A percentile compares a stretch with the other conserved stretches of the same genome.
phyloP scores from a whole-genome alignment of 2,797 vertebrate genomes.

The Falco novaeseelandiae region DNA sequence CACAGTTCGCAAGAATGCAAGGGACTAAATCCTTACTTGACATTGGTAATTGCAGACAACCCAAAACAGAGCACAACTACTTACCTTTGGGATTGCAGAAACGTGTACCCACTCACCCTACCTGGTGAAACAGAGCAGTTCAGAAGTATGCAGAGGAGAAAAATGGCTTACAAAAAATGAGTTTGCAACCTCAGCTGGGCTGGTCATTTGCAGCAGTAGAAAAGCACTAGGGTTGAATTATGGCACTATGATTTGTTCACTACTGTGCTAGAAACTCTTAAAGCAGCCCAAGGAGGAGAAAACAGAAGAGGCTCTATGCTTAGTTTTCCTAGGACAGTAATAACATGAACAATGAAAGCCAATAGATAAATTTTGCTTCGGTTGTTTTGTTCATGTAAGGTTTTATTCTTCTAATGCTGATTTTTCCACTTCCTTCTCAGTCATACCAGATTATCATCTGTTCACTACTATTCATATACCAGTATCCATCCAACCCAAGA shows the following conservation, averaged over 20 bases:
- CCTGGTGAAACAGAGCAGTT: background rate
- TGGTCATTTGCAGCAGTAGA: background rate
- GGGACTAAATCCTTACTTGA: background rate
- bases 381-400: background rate
- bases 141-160: background rate
- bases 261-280: background rate
- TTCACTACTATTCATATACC: background rate
- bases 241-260: background rate
- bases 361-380: background rate
- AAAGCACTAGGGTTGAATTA: background rate
- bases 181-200: background rate
- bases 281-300: background rate
- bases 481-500: background rate
- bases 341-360: background rate
- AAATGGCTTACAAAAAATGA: background rate
- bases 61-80: background rate
- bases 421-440: background rate
- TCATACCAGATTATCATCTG: background rate
- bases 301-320: background rate
- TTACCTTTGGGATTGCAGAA: background rate
- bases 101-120: background rate
- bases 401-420: background rate
- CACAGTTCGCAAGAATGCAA: background rate
- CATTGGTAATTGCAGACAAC: background rate
- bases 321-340: background rate